phyloP scores from a whole-genome alignment of 2,797 vertebrate species.

The Muscicapa striata region DNA sequence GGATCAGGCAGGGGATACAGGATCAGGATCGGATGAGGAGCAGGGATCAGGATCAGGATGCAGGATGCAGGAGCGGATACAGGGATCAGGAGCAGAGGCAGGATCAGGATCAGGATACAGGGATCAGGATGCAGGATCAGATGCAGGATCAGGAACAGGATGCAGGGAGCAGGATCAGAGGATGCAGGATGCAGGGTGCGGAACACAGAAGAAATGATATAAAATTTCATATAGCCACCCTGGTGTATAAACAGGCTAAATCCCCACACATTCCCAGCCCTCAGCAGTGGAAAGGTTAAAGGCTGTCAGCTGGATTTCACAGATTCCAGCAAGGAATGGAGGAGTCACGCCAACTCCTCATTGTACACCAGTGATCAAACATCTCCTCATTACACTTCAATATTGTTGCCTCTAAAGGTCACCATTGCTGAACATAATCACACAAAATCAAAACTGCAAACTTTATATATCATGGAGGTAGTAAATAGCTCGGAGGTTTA shows the following conservation, averaged over 20 bases:
- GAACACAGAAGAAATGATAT: constrained; percentile 66
- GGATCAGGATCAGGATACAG: too few species aligned
- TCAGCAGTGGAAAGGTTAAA: constrained; percentile 84
- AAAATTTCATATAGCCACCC: constrained; percentile 76
- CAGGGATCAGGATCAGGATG: too few species aligned
- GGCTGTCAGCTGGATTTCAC: constrained; percentile 82
- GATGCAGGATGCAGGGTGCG: too few species aligned
- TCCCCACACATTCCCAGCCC: constrained; percentile 74
- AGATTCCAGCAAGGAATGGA: constrained; percentile 77
- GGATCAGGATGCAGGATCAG: too few species aligned
- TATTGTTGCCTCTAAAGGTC: constrained; percentile 99
- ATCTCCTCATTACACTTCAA: constrained; percentile 99
- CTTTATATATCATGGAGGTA: constrained; percentile 98
- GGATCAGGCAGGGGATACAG: too few species aligned
- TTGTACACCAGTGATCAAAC: constrained; percentile 92
- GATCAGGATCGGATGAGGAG: too few species aligned
- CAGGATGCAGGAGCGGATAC: too few species aligned
- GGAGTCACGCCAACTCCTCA: constrained; percentile 83
- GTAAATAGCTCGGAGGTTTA: constrained; percentile 96
- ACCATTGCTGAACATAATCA: constrained; percentile 99
- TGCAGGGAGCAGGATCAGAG: too few species aligned
- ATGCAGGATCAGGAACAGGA: too few species aligned
- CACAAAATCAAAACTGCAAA: constrained; percentile 99
- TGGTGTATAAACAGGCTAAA: constrained; percentile 80
- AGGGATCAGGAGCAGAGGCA: too few species aligned